phyloP scores from a whole-genome alignment of 2,888 invertebrate genomes.

The Ellobium chinense region DNA sequence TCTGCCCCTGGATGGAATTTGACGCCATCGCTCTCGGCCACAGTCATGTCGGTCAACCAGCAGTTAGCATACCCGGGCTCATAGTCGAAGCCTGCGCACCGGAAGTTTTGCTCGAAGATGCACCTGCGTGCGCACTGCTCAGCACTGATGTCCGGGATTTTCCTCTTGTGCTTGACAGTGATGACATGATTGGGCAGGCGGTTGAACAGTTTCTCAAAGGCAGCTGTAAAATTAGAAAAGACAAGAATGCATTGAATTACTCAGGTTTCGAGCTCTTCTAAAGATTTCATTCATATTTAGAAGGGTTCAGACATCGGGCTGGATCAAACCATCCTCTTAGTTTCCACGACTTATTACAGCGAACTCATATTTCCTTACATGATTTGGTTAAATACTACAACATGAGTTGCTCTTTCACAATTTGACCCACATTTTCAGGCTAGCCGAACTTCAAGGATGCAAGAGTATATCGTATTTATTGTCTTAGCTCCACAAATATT shows the following conservation, averaged over 20 bases:
- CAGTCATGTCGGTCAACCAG: conserved; percentile 69
- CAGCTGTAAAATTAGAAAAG: conserved; percentile 57
- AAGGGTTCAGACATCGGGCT: too few relatives aligned
- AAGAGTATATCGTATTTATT: too few relatives aligned
- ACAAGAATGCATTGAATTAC: not conserved
- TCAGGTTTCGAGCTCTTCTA: too few relatives aligned
- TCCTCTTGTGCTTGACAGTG: conserved; percentile 67
- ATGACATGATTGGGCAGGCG: conserved; percentile 74
- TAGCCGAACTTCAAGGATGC: too few relatives aligned
- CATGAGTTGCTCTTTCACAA: too few relatives aligned
- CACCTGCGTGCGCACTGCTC: conserved; percentile 76
- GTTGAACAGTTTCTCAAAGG: conserved; percentile 70
- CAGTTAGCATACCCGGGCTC: conserved; percentile 64
- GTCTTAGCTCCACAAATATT: too few relatives aligned
- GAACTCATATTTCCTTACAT: too few relatives aligned
- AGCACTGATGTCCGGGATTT: conserved; percentile 65
- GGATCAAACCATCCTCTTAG: not conserved
- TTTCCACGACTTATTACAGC: too few relatives aligned
- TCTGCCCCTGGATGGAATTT: conserved; percentile 64
- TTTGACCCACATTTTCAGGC: too few relatives aligned
- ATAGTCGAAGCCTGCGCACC: conserved; percentile 72
- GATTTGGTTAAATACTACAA: too few relatives aligned
- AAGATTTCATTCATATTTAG: too few relatives aligned
- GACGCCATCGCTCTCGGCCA: conserved; percentile 62
- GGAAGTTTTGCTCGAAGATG: conserved; percentile 70